Evolutionary conservation across 2,797 vertebrate species (phyloP), one percentile per base, ranked within the genome.

Genomic region (Gephyroberyx darwinii): DNA sequence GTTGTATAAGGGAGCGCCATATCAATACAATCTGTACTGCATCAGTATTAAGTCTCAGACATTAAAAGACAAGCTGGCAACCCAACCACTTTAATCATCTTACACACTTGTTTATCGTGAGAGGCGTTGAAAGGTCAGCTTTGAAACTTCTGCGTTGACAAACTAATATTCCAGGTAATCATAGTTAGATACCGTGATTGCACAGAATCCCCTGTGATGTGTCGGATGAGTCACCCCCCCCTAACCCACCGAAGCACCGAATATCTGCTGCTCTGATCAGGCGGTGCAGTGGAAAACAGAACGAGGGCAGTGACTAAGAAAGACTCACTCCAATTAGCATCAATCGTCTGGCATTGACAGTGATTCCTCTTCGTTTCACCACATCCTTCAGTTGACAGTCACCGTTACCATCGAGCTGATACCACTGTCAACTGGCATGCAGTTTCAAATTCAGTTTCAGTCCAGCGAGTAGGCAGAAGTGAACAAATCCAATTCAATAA

Each of bases 1-100:
- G 2, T 45, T 47, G 33, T 69, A 39, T 47, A 41, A 72, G 31
- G 54, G 19, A 57, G 75, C 61, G 63, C 86, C 84, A 81, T 70
- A 77, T 80, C 71, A 66, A 50, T 71, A 37, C 41, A 1, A 73
- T 81, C 48, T 61, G 14, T 58, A 17, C 14, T 48, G 57, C 48
- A 63, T 62, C 45, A 35, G 62, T 51, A 66, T 61, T 74, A 19
- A 74, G n/a, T 54, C 35, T 33, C 22, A 50, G n/a, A 48, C 50
- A 43, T 16, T 60, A 52, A 71, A 12, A 59, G 43, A 35, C 20
- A n/a, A n/a, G n/a, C n/a, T n/a, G n/a, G n/a, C n/a, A n/a, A n/a
- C n/a, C n/a, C n/a, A n/a, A n/a, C n/a, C n/a, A n/a, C n/a, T n/a
- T n/a, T n/a, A n/a, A n/a, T n/a, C n/a, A n/a, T n/a, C n/a, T n/a